Conservation (phyloP, 2,888 invertebrate genomes). For the Scaptomyza cyrtandrae region DNA sequence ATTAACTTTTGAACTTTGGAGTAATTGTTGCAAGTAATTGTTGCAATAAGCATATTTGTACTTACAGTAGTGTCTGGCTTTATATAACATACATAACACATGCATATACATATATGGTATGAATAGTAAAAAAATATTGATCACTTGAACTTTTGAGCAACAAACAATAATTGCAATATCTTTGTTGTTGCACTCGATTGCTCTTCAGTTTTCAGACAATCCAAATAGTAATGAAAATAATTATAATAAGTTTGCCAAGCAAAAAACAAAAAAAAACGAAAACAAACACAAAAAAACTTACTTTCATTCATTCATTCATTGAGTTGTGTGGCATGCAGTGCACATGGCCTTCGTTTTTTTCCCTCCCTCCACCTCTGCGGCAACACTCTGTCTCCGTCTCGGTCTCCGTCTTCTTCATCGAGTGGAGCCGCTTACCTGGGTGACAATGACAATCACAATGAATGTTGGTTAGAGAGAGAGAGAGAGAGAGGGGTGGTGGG, state of each 20-base stretch:
- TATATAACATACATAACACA: too few relatives aligned
- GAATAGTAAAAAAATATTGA: too few relatives aligned
- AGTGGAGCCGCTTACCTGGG: slow-evolving; percentile 19
- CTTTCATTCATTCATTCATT: slow-evolving; percentile 74
- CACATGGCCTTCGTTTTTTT: slow-evolving; percentile 49
- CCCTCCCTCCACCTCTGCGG: background rate
- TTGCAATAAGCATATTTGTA: background rate
- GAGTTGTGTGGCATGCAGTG: slow-evolving; percentile 26
- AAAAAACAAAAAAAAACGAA: slow-evolving; percentile 5
- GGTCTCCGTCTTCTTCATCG: slow-evolving; percentile 7
- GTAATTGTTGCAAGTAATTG: too few relatives aligned
- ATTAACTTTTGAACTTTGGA: too few relatives aligned
- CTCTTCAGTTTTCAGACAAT: slow-evolving; percentile 26
- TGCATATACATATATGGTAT: too few relatives aligned
- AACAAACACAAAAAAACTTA: slow-evolving; percentile 26
- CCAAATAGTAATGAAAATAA: slow-evolving; percentile 23
- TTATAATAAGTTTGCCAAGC: slow-evolving; percentile 37
- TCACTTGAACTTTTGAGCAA: too few relatives aligned
- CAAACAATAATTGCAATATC: background rate
- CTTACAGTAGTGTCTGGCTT: too few relatives aligned
- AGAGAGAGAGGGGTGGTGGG: too few relatives aligned
- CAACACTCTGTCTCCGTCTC: slow-evolving; percentile 1
- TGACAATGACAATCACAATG: slow-evolving; percentile 51
- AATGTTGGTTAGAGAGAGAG: background rate
- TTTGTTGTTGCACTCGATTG: slow-evolving; percentile 35